Percentiles rank a stretch among this genome's conserved stretches.
Conservation (phyloP, 1,140 invertebrate genomes). For the Drosophila orena region DNA sequence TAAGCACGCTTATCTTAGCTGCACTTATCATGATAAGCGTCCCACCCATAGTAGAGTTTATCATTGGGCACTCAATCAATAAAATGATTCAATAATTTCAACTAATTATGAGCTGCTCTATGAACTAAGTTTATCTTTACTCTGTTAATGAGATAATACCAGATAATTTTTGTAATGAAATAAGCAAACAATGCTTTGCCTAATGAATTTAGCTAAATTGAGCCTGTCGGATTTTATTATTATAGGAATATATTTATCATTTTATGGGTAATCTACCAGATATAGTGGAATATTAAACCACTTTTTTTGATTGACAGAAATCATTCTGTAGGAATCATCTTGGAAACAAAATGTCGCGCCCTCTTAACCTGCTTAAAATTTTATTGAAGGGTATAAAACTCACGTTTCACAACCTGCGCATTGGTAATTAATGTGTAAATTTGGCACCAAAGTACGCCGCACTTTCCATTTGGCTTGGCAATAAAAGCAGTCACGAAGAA, state of each 20-base stretch:
- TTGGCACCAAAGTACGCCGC: constrained; percentile 34
- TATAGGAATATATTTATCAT: neutral
- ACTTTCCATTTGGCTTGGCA: constrained; percentile 23
- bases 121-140: constrained; percentile 10
- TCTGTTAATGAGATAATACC: constrained; percentile 13
- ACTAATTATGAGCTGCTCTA: constrained; percentile 11
- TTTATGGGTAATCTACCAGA: too few relatives aligned
- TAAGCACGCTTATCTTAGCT: constrained; percentile 7
- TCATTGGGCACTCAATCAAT: constrained; percentile 19
- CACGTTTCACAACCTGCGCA: constrained; percentile 8
- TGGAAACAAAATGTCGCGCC: neutral
- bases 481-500: constrained; percentile 12
- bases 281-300: too few relatives aligned
- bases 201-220: neutral
- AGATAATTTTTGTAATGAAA: neutral
- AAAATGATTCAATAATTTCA: constrained; percentile 8
- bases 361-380: constrained; percentile 20
- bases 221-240: neutral
- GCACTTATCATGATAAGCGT: constrained; percentile 3
- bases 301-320: neutral
- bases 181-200: neutral
- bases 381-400: constrained; percentile 25
- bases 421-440: constrained; percentile 53
- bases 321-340: neutral
- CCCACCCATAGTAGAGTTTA: neutral